Base-by-base conservation (phyloP, 2,888 invertebrate species). In the Amphipyra tragopoginis region DNA sequence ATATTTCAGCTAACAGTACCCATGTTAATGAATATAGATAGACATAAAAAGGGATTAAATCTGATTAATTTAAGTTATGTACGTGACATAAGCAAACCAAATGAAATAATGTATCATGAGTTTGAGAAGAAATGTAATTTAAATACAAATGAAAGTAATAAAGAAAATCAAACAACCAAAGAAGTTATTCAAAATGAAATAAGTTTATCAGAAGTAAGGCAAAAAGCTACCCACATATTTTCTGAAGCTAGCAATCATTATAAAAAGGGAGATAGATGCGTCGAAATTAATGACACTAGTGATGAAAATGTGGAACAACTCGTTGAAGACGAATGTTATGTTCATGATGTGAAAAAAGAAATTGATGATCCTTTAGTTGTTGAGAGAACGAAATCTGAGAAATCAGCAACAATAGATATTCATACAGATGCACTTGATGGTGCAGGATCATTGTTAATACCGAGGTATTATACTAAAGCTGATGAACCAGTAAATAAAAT, bases 1-100 rank as follows among this genome's bases (percentile, higher is more conserved):
- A 10, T 34, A 14, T 48, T 69, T 43, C 14, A 70, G 66, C 42
- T 66, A n/a, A 66, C 70, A 5, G 42, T n/a, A 15, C 15, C 26
- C 42, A 13, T 45, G 21, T 21, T 66, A 13, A n/a, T 40, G 14
- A 1, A 2, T 34, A 45, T 66, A 42, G 40, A 66, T 44, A 45
- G 66, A 66, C 21, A 54, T 33, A 33, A 13, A 13, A 50, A 13
- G 13, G 49, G 70, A 50, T 34, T 66, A 13, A 54, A 54, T 49
- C 11, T 15, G 7, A 8, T 44, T 14, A 42, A 14, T 42, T 42
- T 42, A 42, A 42, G 15, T 14, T 15, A 5, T 40, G 39, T 14
- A 7, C 7, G 39, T 40, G 39, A 40, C 6, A 11, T 10, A 36
- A 14, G 6, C 11, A 3, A 15, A 15, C 42, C 10, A 15, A 21